Evolutionary conservation across 1,140 invertebrate genomes (phyloP).

Genomic region (Aphis craccivora): DNA sequence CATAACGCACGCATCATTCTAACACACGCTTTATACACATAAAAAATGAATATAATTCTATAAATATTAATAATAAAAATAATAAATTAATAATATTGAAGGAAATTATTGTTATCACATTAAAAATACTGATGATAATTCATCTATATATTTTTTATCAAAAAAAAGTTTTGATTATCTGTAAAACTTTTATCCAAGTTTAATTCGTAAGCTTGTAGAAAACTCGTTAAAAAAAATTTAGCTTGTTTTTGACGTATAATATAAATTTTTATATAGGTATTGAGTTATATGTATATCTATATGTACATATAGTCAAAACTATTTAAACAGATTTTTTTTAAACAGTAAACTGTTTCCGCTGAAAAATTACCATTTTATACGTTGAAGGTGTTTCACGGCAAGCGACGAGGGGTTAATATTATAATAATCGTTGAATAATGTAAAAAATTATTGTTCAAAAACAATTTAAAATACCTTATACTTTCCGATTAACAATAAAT

Average conservation of each 20-base stretch:
- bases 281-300: background rate
- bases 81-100: too few species aligned
- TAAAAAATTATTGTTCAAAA: background rate
- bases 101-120: background rate
- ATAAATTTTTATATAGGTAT: background rate
- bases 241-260: background rate
- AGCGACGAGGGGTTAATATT: background rate
- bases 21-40: background rate
- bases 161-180: background rate
- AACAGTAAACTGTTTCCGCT: background rate
- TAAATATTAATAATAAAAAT: too few species aligned
- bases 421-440: background rate
- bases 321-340: background rate
- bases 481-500: background rate
- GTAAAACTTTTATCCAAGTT: background rate
- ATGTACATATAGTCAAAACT: background rate
- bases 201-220: background rate
- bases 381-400: background rate
- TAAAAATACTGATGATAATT: background rate
- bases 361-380: background rate
- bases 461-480: background rate
- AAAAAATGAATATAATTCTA: background rate
- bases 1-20: background rate
- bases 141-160: background rate
- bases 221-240: background rate